Base-by-base conservation (phyloP, 2,888 invertebrate genomes). In the Catocala fraxini region DNA sequence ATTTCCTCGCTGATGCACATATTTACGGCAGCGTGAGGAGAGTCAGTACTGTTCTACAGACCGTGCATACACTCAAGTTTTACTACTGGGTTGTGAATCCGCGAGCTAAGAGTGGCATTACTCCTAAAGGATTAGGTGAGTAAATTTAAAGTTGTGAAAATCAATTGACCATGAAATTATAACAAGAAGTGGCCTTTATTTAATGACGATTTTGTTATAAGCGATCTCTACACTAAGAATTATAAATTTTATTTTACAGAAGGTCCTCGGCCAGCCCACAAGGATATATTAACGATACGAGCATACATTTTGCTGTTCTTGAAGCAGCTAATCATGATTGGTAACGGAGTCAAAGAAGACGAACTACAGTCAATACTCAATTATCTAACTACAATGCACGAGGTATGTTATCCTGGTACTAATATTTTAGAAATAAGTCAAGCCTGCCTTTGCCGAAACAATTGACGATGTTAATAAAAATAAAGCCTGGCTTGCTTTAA, bases 21-120 rank as follows among this genome's bases (percentile, higher is more conserved):
- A 99, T 99, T 84, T 99, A 99, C 94, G 98, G 98, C 82, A 99
- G 98, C 90, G 99, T 99, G 57, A 95, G 99, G 58, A 95, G 99
- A 57, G 99, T 99, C 67, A 99, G 99, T 81, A 99, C 99, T 0
- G 99, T 99, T 0, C 95, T 99, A 52, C 99, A 99, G 94, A 99
- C 99, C 34, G 98, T 99, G 76, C 99, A 99, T 90, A 99, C 99
- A 4, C 95, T 99, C 70, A 99, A 99, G 94, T 99, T 98, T 91
- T 99, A 99, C 94, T 99, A 99, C 90, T 99, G 99, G 99, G 98
- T 99, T 51, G 97, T 98, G 64, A 99, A 99, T 95, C 99, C 99
- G 0, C 95, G 98, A 73, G 96, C 98, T 71, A 98, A 99, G 92
- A 99, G 99, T 91, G 99, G 99, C 57, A 98, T 99, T 83, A 97